Conservation (phyloP, 2,888 invertebrate genomes). For the Dascillus cervinus region DNA sequence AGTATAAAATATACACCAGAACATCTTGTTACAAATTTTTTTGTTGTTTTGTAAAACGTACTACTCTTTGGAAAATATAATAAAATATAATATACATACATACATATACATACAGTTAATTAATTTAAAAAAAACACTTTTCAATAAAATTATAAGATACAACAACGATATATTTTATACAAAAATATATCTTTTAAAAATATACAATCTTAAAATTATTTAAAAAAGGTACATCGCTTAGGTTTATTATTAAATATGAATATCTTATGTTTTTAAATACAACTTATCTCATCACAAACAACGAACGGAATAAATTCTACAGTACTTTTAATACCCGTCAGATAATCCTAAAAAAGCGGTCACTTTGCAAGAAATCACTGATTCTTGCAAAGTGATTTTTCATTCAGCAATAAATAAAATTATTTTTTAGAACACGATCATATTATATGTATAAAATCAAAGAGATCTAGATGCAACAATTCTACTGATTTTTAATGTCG, state of each 20-base stretch:
- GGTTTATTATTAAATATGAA: slow-evolving; percentile 30
- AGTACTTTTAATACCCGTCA: slow-evolving; percentile 41
- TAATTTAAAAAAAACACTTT: slow-evolving; percentile 30
- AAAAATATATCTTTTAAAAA: slow-evolving; percentile 36
- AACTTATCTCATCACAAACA: slow-evolving; percentile 38
- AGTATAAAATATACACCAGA: slow-evolving; percentile 41
- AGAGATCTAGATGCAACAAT: slow-evolving; percentile 26
- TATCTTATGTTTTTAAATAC: slow-evolving; percentile 34
- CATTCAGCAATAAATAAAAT: slow-evolving; percentile 12
- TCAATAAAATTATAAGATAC: slow-evolving; percentile 38
- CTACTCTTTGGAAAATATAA: slow-evolving; percentile 41
- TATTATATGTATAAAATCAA: slow-evolving; percentile 19
- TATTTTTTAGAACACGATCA: too few species aligned
- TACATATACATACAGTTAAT: slow-evolving; percentile 28
- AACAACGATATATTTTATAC: slow-evolving; percentile 38
- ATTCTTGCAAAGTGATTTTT: slow-evolving; percentile 11
- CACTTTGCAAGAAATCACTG: slow-evolving; percentile 12
- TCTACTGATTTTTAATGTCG: neutral
- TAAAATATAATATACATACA: slow-evolving; percentile 40
- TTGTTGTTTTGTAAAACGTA: slow-evolving; percentile 18
- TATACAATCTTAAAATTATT: slow-evolving; percentile 29
- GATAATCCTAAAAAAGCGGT: slow-evolving; percentile 21
- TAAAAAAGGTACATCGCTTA: slow-evolving; percentile 38
- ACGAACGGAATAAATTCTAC: slow-evolving; percentile 42
- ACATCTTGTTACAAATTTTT: slow-evolving; percentile 12